Evolutionary conservation across 2,113 vertebrate genomes (phyloP).

Genomic region (Otis tarda): DNA sequence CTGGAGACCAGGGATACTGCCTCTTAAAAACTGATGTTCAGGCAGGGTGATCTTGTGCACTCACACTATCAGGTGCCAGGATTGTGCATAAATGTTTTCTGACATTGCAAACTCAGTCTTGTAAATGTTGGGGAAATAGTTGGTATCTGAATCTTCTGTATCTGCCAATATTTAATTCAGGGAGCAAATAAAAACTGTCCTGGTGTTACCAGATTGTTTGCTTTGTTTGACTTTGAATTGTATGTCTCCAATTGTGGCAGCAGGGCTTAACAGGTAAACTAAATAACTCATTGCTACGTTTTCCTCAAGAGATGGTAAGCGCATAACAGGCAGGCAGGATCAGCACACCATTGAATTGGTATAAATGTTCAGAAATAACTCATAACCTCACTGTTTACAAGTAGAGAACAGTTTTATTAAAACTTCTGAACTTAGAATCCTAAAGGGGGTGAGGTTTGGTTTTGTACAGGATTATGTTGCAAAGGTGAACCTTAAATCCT

Average conservation of each 20-base stretch:
- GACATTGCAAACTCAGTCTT: conserved; percentile 48
- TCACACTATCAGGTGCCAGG: conserved; percentile 19
- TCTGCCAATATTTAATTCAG: conserved; percentile 68
- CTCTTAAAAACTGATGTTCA: background rate
- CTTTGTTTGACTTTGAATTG: background rate
- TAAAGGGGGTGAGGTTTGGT: background rate
- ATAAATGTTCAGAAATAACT: background rate
- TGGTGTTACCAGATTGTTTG: conserved; percentile 14
- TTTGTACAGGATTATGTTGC: background rate
- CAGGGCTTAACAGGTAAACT: background rate
- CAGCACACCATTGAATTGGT: background rate
- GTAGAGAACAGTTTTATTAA: background rate
- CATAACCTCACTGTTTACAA: background rate
- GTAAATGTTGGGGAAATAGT: conserved; percentile 53
- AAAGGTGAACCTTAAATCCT: background rate
- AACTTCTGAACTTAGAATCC: background rate
- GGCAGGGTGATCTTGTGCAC: conserved; percentile 18
- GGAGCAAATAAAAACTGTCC: conserved; percentile 69
- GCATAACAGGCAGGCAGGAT: background rate
- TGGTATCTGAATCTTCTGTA: conserved; percentile 46
- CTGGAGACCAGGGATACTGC: conserved; percentile 9
- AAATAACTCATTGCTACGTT: background rate
- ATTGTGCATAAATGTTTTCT: conserved; percentile 27
- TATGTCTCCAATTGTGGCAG: background rate
- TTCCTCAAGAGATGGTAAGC: background rate